Evolutionary conservation across 2,888 invertebrate species (phyloP).

Genomic region (Thysanoteuthis rhombus): DNA sequence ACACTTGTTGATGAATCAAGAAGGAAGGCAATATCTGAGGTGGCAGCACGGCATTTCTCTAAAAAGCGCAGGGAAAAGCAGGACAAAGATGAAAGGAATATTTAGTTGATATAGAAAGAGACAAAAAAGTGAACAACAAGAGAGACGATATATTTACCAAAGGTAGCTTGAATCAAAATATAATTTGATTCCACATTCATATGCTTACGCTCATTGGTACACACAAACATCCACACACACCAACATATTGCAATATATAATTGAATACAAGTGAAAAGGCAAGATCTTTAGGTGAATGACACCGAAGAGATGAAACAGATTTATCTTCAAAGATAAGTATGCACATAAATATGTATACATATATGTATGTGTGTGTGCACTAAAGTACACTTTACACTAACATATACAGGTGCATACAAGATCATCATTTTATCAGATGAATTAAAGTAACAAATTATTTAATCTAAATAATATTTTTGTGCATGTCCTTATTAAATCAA

Average conservation of each 20-base stretch:
- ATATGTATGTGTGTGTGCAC: not conserved
- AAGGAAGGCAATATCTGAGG: conserved; percentile 55
- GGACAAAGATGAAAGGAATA: conserved; percentile 40
- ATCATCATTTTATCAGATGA: not conserved
- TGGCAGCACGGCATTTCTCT: conserved; percentile 35
- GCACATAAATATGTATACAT: not conserved
- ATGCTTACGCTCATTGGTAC: not conserved
- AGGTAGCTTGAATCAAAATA: not conserved
- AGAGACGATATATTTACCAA: not conserved
- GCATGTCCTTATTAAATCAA: not conserved
- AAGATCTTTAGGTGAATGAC: not conserved
- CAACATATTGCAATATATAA: not conserved
- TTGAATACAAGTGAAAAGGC: not conserved
- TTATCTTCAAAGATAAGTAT: not conserved
- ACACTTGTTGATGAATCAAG: conserved; percentile 62
- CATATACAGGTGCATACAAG: not conserved
- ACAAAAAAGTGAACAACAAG: not conserved
- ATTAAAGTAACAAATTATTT: not conserved
- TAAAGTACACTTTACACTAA: not conserved
- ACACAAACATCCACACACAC: not conserved
- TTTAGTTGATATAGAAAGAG: not conserved
- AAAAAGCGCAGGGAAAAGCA: conserved; percentile 31
- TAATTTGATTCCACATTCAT: not conserved
- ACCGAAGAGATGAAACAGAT: not conserved
- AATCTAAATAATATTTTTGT: not conserved